These are phyloP conservation scores for Cylas formicarius DNA, from an alignment of 1,140 invertebrate species.

Conservation along the genomic window DNA sequence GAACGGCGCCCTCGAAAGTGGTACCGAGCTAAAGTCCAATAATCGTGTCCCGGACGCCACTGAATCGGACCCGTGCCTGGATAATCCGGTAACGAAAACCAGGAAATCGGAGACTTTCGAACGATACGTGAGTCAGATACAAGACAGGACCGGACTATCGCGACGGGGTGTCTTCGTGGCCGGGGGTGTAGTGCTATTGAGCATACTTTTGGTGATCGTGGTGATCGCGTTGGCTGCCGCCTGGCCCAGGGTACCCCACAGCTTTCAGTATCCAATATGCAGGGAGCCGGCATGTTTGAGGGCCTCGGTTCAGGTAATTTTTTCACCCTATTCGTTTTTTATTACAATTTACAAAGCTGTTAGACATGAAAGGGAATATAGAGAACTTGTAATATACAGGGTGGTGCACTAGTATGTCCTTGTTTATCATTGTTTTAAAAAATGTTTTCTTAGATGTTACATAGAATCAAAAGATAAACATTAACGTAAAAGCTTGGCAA, in stretches of 20 bases:
- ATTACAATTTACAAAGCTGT: no score
- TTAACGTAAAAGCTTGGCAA: no score
- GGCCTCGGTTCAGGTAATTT: slow-evolving; percentile 36
- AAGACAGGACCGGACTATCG: slow-evolving; percentile 34
- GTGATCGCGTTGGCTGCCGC: slow-evolving; percentile 35
- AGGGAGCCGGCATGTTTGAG: slow-evolving; percentile 32
- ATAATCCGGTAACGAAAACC: slow-evolving; percentile 11
- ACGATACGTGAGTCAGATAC: slow-evolving; percentile 22
- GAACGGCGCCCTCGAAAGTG: no score
- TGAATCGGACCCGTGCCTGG: slow-evolving; percentile 30
- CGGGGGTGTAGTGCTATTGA: slow-evolving; percentile 30
- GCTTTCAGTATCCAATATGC: slow-evolving; percentile 34
- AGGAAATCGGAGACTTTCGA: slow-evolving; percentile 11
- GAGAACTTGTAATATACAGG: no score
- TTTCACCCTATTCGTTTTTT: background rate
- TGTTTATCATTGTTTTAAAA: no score
- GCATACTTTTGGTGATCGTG: slow-evolving; percentile 34
- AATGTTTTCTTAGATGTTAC: no score
- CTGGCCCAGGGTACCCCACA: slow-evolving; percentile 37
- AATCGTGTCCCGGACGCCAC: no score
- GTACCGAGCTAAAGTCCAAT: no score
- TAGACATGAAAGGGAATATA: background rate
- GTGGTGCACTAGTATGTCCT: no score
- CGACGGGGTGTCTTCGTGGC: slow-evolving; percentile 31
- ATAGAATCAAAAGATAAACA: no score